Evolutionary conservation across 2,888 invertebrate genomes (phyloP).

Genomic region (Luperina testacea): DNA sequence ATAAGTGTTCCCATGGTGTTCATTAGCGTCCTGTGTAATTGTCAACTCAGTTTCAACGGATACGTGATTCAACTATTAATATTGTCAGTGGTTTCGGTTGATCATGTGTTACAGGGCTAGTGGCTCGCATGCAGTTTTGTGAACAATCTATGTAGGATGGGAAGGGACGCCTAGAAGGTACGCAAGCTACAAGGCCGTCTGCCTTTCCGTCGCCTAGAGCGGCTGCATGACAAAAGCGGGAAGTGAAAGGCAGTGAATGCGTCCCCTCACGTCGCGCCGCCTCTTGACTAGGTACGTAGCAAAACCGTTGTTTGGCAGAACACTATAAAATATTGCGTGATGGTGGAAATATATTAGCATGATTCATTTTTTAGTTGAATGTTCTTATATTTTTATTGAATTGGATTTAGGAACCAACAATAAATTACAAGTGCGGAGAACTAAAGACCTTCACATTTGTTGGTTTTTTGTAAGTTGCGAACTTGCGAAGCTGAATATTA

Average conservation of each 20-base stretch:
- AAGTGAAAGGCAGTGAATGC: slow-evolving; percentile 90
- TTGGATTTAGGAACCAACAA: neutral
- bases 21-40: slow-evolving; percentile 39
- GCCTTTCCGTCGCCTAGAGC: slow-evolving; percentile 87
- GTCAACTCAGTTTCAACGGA: slow-evolving; percentile 22
- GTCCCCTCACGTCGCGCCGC: slow-evolving; percentile 83
- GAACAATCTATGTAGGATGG: slow-evolving; percentile 76
- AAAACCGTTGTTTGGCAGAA: slow-evolving; percentile 70
- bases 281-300: slow-evolving; percentile 72
- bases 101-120: slow-evolving; percentile 32
- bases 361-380: slow-evolving; percentile 15
- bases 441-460: slow-evolving; percentile 5
- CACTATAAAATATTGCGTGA: slow-evolving; percentile 56
- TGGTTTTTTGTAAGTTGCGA: neutral
- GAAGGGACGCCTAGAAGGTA: slow-evolving; percentile 86
- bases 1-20: slow-evolving; percentile 34
- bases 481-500: neutral
- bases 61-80: slow-evolving; percentile 32
- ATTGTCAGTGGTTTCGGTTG: slow-evolving; percentile 22
- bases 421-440: slow-evolving; percentile 15
- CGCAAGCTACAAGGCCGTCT: slow-evolving; percentile 87
- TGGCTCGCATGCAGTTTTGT: slow-evolving; percentile 41
- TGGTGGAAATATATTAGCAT: slow-evolving; percentile 37
- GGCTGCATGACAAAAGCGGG: slow-evolving; percentile 88
- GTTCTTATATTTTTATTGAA: neutral